Conservation (phyloP, 2,113 vertebrate species). For the Phalacrocorax brasilianus region DNA sequence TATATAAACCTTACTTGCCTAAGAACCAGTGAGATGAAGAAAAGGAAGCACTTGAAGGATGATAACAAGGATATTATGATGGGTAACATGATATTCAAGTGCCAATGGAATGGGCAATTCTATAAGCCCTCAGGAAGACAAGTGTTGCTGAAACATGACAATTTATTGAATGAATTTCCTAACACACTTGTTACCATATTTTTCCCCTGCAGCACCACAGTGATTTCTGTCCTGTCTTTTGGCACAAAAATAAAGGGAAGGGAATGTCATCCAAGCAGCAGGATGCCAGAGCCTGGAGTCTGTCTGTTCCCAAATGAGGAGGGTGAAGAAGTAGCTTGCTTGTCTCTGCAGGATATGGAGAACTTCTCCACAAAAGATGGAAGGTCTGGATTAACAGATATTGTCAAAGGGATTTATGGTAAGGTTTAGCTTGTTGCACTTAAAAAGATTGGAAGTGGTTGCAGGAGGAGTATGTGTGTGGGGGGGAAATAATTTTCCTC, state of each 20-base stretch:
- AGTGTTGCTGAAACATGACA: conserved; percentile 1
- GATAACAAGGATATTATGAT: conserved; percentile 32
- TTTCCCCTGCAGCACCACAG: neutral
- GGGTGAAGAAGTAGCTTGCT: neutral
- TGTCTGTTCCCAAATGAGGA: neutral
- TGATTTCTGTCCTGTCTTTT: neutral
- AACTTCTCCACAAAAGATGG: neutral
- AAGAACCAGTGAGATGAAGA: neutral
- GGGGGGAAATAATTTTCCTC: neutral
- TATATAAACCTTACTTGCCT: neutral
- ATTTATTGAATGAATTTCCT: neutral
- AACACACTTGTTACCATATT: neutral
- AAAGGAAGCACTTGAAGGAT: neutral
- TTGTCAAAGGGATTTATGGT: neutral
- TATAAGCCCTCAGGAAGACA: conserved; percentile 24
- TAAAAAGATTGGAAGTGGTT: neutral
- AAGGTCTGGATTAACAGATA: neutral
- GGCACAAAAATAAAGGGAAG: neutral
- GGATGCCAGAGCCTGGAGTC: neutral
- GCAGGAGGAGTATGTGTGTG: too few relatives aligned
- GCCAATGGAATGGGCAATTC: neutral
- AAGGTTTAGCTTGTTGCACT: neutral
- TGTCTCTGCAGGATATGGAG: neutral
- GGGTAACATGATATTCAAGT: neutral
- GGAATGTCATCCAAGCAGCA: neutral